Percentiles rank a stretch among this genome's conserved stretches.
Conservation (phyloP, 2,113 vertebrate genomes). For the Coregonus clupeaformis region DNA sequence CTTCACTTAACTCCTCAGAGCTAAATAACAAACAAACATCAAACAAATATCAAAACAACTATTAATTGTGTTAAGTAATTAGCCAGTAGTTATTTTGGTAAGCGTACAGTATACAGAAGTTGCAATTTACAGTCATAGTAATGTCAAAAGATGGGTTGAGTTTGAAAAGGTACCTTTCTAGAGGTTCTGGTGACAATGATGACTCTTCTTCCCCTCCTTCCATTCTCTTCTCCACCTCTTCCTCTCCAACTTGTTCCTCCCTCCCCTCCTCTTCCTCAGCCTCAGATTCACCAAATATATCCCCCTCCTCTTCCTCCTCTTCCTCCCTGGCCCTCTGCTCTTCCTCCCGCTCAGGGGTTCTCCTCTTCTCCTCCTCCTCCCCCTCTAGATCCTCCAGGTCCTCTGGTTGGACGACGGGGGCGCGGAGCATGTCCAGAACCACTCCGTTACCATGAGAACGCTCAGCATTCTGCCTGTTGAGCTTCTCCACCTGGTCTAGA, state of each 20-base stretch:
- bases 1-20: slow-evolving; percentile 55
- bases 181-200: slow-evolving; percentile 17
- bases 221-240: slow-evolving; percentile 14
- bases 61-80: not conserved
- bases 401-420: slow-evolving; percentile 9
- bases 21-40: slow-evolving; percentile 29
- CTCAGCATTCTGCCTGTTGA: slow-evolving; percentile 82
- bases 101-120: not conserved
- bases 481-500: slow-evolving; percentile 77
- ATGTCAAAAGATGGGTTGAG: not conserved
- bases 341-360: not conserved
- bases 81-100: not conserved
- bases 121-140: no score
- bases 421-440: slow-evolving; percentile 39
- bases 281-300: slow-evolving; percentile 11
- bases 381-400: slow-evolving; percentile 9
- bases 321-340: slow-evolving; percentile 23
- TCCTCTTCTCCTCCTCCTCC: not conserved
- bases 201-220: slow-evolving; percentile 19
- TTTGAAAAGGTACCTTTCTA: slow-evolving; percentile 55
- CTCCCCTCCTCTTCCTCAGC: slow-evolving; percentile 25
- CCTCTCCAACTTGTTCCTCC: slow-evolving; percentile 19
- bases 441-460: slow-evolving; percentile 60
- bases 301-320: slow-evolving; percentile 21
- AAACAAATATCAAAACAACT: slow-evolving; percentile 1